Base-by-base conservation (phyloP, 2,888 invertebrate species). In the Junonia oenone region DNA sequence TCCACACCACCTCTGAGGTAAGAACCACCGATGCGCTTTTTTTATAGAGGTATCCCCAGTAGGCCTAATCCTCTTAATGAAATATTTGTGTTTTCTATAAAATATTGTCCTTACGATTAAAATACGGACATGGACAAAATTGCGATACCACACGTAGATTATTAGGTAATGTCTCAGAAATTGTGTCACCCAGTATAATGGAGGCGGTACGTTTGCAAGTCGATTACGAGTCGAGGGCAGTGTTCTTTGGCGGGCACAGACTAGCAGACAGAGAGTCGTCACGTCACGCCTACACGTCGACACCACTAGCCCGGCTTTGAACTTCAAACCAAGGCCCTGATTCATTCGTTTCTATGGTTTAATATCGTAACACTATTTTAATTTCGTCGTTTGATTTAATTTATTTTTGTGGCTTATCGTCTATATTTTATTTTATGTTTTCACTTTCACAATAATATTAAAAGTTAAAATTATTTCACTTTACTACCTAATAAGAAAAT, bases 1-100 rank as follows among this genome's bases (percentile, higher is more conserved):
- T 88, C 89, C 89, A 83, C 89, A 87, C 88, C 87, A 89, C 89
- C 88, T 62, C 48, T 51, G 87, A 81, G 86, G 89, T 87, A 87
- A 82, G 84, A 85, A 83, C 83, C 77, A 33, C 37, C 71, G 83
- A 88, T 76, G 85, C 87, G 88, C 68, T 88, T 89, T 89, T 89
- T 88, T 88, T 89, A 79, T 66, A 87, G 89, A 89, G 89, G 89
- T 89, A 33, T 89, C 88, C 89, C 89, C 89, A 67, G 58, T 81
- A 89, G 89, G 89, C 89, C 81, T 89, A 89, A 51, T 89, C 89
- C 89, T 89, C 88, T 81, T 51, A 22, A 19, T 11, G 11, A 33
- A n/a, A n/a, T 33, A 31, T 11, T 2, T 11, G 11, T 13, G 31
- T 6, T 9, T 52, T 29, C 55, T 51, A 54, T n/a, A 19, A 47